phyloP scores from a whole-genome alignment of 2,888 invertebrate species.

The Neelides folsomi region DNA sequence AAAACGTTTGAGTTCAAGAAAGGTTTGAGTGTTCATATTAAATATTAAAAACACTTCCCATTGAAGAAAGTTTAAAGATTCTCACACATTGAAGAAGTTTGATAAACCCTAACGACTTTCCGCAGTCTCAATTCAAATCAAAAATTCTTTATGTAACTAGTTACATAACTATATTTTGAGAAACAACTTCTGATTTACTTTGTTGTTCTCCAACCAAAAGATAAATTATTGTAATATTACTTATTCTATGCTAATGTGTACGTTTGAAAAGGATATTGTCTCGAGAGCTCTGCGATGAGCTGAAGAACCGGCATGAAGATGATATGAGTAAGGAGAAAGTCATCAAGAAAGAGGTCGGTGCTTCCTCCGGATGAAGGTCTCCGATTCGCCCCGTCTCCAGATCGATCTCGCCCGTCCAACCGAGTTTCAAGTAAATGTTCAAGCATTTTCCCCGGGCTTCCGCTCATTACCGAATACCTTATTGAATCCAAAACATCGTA shows the following conservation, averaged over 20 bases:
- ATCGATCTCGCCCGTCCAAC: slow-evolving; percentile 48
- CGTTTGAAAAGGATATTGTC: slow-evolving; percentile 57
- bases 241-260: neutral
- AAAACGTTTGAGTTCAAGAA: no score
- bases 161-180: no score
- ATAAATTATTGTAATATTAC: no score
- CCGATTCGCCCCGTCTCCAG: slow-evolving; percentile 24
- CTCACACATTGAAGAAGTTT: no score
- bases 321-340: slow-evolving; percentile 67
- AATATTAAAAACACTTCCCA: no score
- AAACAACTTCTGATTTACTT: no score
- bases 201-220: no score
- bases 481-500: neutral
- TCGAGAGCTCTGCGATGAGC: slow-evolving; percentile 56
- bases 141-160: no score
- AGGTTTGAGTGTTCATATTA: no score
- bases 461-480: slow-evolving; percentile 75
- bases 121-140: no score
- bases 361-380: slow-evolving; percentile 1
- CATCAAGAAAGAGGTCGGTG: slow-evolving; percentile 65
- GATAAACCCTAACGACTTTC: no score
- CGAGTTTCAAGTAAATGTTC: slow-evolving; percentile 71
- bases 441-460: slow-evolving; percentile 70
- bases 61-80: no score
- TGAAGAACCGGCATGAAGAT: slow-evolving; percentile 66